These are phyloP conservation scores for Chrysina gloriosa DNA, from an alignment of 2,888 invertebrate genomes.

Conservation along the genomic window DNA sequence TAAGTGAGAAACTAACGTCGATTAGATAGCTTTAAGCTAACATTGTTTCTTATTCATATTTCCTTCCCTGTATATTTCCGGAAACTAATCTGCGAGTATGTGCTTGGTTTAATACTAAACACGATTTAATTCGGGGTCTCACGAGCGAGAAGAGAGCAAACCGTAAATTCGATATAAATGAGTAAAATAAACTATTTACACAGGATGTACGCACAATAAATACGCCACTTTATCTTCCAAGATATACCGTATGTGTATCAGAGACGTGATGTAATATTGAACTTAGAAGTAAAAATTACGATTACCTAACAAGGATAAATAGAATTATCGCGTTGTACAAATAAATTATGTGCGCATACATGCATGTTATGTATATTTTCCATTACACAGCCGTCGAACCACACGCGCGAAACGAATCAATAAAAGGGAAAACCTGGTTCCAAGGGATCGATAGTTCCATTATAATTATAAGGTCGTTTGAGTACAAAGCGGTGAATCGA, in stretches of 20 bases:
- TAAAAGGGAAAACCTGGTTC: not conserved
- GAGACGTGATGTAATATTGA: conserved; percentile 11
- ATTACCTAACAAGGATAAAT: conserved; percentile 8
- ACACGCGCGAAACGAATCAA: not conserved
- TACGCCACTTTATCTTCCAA: conserved; percentile 1
- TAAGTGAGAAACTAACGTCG: too few species aligned
- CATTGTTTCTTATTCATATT: too few species aligned
- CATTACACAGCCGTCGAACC: not conserved
- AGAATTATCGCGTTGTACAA: conserved; percentile 20
- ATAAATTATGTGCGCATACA: not conserved
- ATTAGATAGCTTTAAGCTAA: too few species aligned
- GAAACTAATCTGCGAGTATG: too few species aligned
- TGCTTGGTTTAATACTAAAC: too few species aligned
- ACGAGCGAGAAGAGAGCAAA: not conserved
- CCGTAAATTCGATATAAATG: too few species aligned
- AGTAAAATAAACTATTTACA: conserved; percentile 7
- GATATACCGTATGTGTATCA: conserved; percentile 13
- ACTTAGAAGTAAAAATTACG: conserved; percentile 12
- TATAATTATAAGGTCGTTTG: too few species aligned
- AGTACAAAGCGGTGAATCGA: too few species aligned
- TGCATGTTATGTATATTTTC: not conserved
- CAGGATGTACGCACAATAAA: not conserved
- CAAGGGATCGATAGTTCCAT: not conserved
- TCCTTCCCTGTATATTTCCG: too few species aligned
- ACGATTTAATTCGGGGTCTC: too few species aligned